Base-by-base conservation (phyloP, 2,888 invertebrate species). In the Drosophila kuntzei region DNA sequence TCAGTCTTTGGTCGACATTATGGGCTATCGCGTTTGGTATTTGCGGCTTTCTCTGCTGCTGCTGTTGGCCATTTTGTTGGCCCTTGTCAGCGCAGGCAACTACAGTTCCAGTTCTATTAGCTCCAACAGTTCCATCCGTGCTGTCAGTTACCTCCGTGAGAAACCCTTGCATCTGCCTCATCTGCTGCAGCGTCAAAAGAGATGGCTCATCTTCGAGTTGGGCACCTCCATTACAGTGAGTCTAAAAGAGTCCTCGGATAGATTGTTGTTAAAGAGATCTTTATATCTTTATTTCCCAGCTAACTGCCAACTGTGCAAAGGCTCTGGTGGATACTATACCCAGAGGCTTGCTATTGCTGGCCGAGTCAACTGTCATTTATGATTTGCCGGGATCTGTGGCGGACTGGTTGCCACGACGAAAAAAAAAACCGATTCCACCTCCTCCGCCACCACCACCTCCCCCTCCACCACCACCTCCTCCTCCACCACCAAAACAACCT, bases 121-220 rank as follows among this genome's bases (percentile, higher is more conserved):
- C 22, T 49, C 51, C 59, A 55, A 20, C 8, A 66, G 18, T n/a
- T 54, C 62, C 8, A 64, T 43, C 29, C 61, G 61, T 11, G 57
- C 46, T 11, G 67, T 74, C 14, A 88, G 87, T 29, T 74, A 71
- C 39, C 50, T 84, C 11, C 74, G 68, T 3, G 62, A 82, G 27
- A 67, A 70, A 16, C 51, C 69, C 0, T 2, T 14, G 36, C 39
- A 66, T 22, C n/a, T 70, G 37, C 61, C 66, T 0, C 59, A 73
- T 7, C 41, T 88, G 36, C 72, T 84, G n/a, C 71, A 64, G 18
- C 80, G 92, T 5, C 76, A 76, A 6, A 89, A 86, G 53, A 83
- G 91, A 18, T 91, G 87, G 79, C 82, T 92, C 27, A 61, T 89
- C n/a, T 92, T 90, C 51, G 90, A 90, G 16, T 78, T 89, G 63